Evolutionary conservation across 2,113 vertebrate genomes (phyloP), one percentile per base, ranked within the genome.

Genomic region (Lampris megalopsis): DNA sequence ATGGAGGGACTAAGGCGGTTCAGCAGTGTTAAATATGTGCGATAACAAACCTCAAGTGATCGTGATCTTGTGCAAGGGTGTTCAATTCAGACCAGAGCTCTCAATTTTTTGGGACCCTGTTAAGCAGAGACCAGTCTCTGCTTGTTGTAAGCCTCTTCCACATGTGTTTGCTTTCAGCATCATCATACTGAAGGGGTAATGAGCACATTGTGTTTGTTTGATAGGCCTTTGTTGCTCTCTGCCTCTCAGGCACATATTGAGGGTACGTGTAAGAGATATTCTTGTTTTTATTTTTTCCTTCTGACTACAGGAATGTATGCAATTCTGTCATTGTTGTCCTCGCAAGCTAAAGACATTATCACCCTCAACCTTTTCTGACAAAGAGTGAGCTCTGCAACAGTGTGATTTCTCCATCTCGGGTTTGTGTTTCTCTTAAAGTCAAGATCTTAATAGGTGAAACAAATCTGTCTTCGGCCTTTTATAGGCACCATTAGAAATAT

Each of bases 161-260:
- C 50, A 43, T 57, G 43, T 66, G 72, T 63, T 79, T 70, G 38
- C 57, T 81, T 7, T 77, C 74, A 77, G 65, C 71, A 64, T 62
- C 47, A 64, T 73, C 49, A 49, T 35, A 60, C 66, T 71, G 49
- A 35, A 71, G 49, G 57, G 49, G 42, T 60, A 45, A 73, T 56
- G 6, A 63, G 66, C 43, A 37, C 66, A 13, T 10, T 59, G 53
- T 24, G 7, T 45, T 66, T 24, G 7, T 45, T 66, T 24, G 42
- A 42, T n/a, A 52, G 52, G 13, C 43, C 6, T 40, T 56, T 74
- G 71, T 63, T 77, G 36, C 57, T 13, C 38, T 41, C 3, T 6
- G 11, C 9, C 24, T 68, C 42, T 40, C 43, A 67, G 38, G 70
- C 64, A 10, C 49, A 38, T 35, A 56, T 11, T 47, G 61, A 37